These are phyloP conservation scores for Synanthedon formicaeformis DNA, from an alignment of 2,888 invertebrate species.

Conservation along the genomic window DNA sequence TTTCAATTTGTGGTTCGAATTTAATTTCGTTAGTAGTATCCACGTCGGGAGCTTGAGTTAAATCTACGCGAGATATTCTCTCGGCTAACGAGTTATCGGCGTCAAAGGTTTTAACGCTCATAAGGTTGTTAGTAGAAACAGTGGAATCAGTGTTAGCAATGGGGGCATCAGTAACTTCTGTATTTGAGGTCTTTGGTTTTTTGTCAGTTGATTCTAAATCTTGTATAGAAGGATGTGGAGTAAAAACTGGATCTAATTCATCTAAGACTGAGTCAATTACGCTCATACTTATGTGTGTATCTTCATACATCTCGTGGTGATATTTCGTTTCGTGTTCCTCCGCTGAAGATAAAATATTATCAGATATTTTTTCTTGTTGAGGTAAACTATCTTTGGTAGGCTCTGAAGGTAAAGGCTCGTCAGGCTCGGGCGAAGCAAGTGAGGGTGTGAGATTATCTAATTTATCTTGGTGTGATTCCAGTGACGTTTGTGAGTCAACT, in stretches of 20 bases:
- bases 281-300: constrained; percentile 36
- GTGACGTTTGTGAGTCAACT: constrained; percentile 31
- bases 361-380: constrained; percentile 6
- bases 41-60: constrained; percentile 6
- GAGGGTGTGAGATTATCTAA: constrained; percentile 42
- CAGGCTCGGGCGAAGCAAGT: constrained; percentile 45
- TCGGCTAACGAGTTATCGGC: constrained; percentile 58
- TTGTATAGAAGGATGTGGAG: constrained; percentile 2
- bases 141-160: constrained; percentile 32
- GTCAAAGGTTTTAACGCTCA: constrained; percentile 63
- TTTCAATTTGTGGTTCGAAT: constrained; percentile 8
- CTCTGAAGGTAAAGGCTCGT: constrained; percentile 13
- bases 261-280: constrained; percentile 37
- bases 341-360: constrained; percentile 1
- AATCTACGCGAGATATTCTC: constrained; percentile 21
- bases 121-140: constrained; percentile 33
- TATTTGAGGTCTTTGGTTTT: constrained; percentile 3
- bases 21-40: constrained; percentile 11
- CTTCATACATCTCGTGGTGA: constrained; percentile 14
- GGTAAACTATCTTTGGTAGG: constrained; percentile 1
- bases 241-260: constrained; percentile 28
- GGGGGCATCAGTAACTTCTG: constrained; percentile 3
- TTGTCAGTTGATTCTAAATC: constrained; percentile 17
- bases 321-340: background rate
- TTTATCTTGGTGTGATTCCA: constrained; percentile 42